These are phyloP conservation scores for Microtus montanus DNA, from an alignment of 2,113 vertebrate species.

Conservation along the genomic window DNA sequence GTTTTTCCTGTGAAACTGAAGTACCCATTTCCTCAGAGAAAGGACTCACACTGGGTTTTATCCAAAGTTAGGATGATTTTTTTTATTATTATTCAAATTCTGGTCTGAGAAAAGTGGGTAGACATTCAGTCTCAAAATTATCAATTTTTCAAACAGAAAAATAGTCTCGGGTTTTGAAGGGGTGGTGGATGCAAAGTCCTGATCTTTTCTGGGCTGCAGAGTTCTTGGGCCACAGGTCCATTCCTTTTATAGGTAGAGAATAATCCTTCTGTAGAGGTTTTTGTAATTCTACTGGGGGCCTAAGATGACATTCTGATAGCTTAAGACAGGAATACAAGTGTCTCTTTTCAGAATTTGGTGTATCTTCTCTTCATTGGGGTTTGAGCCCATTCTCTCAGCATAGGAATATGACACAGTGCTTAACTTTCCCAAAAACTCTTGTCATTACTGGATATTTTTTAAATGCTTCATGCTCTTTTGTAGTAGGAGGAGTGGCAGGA, in stretches of 20 bases:
- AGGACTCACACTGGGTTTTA: neutral
- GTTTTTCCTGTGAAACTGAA: neutral
- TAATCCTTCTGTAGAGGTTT: neutral
- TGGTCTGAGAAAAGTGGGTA: neutral
- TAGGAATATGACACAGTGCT: neutral
- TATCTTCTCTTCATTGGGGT: neutral
- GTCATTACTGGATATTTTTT: neutral
- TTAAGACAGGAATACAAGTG: neutral
- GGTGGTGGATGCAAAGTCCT: neutral
- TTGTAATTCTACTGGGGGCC: too few relatives aligned
- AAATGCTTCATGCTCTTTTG: neutral
- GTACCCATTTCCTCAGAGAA: neutral
- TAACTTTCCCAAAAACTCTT: neutral
- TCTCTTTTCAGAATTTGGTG: neutral
- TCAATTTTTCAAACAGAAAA: neutral
- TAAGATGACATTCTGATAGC: neutral
- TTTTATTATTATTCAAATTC: neutral
- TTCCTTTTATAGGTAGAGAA: neutral
- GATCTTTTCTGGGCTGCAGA: neutral
- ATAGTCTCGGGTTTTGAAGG: neutral
- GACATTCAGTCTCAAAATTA: too few relatives aligned
- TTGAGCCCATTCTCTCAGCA: neutral
- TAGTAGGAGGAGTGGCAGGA: too few relatives aligned
- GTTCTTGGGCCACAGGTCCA: neutral
- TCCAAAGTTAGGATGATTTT: neutral